Evolutionary conservation across 2,797 vertebrate genomes (phyloP).

Genomic region (Champsocephalus gunnari): DNA sequence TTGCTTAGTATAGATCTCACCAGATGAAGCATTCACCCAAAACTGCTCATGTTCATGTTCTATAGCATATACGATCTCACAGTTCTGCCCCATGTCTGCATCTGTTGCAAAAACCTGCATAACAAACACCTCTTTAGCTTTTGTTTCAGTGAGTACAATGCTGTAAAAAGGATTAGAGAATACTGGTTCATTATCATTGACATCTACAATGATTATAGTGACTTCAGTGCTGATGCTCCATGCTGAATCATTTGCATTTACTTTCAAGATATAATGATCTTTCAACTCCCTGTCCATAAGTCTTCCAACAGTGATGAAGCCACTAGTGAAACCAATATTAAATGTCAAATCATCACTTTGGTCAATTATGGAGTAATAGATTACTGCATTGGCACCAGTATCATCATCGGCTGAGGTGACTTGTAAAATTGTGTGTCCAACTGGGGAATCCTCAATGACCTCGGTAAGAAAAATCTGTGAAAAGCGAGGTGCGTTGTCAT

Average conservation of each 20-base stretch:
- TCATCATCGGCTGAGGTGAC: conserved; percentile 82
- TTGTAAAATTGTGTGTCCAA: conserved; percentile 77
- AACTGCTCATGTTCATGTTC: conserved; percentile 78
- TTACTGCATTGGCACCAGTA: conserved; percentile 70
- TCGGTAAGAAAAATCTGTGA: conserved; percentile 76
- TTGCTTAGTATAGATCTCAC: conserved; percentile 80
- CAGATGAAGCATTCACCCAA: conserved; percentile 79
- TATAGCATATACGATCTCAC: conserved; percentile 80
- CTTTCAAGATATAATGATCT: conserved; percentile 78
- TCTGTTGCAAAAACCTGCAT: conserved; percentile 79
- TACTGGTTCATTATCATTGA: conserved; percentile 83
- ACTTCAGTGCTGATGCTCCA: conserved; percentile 85
- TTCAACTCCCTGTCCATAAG: conserved; percentile 82
- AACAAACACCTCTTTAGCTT: conserved; percentile 70
- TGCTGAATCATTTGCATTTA: conserved; percentile 85
- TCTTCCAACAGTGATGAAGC: conserved; percentile 70
- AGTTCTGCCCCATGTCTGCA: conserved; percentile 77
- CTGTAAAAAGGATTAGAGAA: conserved; percentile 74
- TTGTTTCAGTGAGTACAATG: conserved; percentile 72
- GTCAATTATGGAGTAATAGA: conserved; percentile 76
- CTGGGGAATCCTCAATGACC: conserved; percentile 76
- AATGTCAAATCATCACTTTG: conserved; percentile 73
- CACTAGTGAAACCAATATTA: conserved; percentile 74
- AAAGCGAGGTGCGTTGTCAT: conserved; percentile 85
- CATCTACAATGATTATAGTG: conserved; percentile 77